Base-by-base conservation (phyloP, 2,113 vertebrate genomes). In the Galemys pyrenaicus region DNA sequence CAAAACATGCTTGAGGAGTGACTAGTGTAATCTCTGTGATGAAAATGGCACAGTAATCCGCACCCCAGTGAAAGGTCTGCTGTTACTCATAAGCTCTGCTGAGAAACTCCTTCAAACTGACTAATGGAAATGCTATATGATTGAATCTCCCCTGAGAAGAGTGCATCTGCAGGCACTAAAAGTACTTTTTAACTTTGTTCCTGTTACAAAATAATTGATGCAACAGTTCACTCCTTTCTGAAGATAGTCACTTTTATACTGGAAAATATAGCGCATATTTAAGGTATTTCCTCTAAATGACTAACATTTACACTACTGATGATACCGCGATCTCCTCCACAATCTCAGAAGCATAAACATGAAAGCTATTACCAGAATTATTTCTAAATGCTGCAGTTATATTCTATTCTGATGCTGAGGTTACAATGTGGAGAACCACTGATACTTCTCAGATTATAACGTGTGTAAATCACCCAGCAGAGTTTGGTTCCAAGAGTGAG, bases 1-100 rank as follows among this genome's bases (percentile, higher is more conserved):
- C 92, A 96, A 96, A 89, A 92, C 90, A 89, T 88, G 93, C 83
- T 81, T 95, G 79, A 94, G 75, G 68, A 94, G 77, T 92, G 93
- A 96, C 78, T 73, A 68, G 83, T n/a, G 12, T 82, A 87, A 96
- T 93, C 87, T 92, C 56, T 32, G 71, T 58, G 92, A 88, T 92
- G 95, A 95, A 95, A 95, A 94, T 64, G 81, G 92, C 95, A 84
- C 39, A 44, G 49, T 79, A 62, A 87, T 92, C 87, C 75, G 96
- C 32, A 65, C 86, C 77, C 67, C 62, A 74, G 65, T 70, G 64
- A 86, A 94, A 92, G 77, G 77, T 75, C 89, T 93, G 93, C 41
- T 85, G 83, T 93, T 94, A 83, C 75, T 95, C 87, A 70, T 32
- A 93, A 71, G 54, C 82, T 94, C 92, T 39, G 79, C 58, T 90